phyloP scores from a whole-genome alignment of 2,113 vertebrate species.

The Takifugu flavidus region DNA sequence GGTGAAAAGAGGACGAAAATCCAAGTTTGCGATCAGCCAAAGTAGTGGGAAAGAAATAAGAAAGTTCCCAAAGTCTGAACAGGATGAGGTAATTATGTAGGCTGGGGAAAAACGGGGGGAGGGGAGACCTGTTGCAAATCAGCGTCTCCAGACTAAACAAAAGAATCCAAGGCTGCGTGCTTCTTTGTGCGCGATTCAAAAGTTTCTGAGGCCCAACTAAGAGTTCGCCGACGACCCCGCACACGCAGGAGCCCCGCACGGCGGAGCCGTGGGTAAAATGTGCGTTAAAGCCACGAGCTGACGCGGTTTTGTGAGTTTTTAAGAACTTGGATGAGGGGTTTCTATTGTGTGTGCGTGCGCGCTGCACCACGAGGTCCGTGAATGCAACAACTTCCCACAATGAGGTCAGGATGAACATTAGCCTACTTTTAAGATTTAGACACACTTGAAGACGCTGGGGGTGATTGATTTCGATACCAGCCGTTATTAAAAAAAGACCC shows the following conservation, averaged over 20 bases:
- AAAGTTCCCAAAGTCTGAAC: slow-evolving; percentile 57
- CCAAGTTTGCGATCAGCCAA: slow-evolving; percentile 9
- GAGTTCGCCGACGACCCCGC: neutral
- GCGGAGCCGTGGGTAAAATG: neutral
- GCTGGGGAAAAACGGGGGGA: slow-evolving; percentile 57
- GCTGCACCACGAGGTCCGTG: slow-evolving; percentile 76
- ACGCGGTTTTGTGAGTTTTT: slow-evolving; percentile 21
- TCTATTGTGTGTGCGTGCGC: slow-evolving; percentile 67
- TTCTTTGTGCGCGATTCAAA: slow-evolving; percentile 59
- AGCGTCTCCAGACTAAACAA: slow-evolving; percentile 81
- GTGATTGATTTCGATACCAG: no score
- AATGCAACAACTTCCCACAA: slow-evolving; percentile 69
- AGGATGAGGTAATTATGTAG: slow-evolving; percentile 73
- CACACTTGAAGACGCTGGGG: neutral
- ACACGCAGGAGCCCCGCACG: neutral
- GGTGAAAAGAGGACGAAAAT: neutral
- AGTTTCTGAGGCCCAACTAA: slow-evolving; percentile 47
- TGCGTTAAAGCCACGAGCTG: neutral
- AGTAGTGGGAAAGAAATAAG: slow-evolving; percentile 45
- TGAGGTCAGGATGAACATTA: slow-evolving; percentile 66
- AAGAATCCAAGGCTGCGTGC: slow-evolving; percentile 70
- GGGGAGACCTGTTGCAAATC: slow-evolving; percentile 81
- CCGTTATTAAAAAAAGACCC: no score
- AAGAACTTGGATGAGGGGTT: slow-evolving; percentile 46
- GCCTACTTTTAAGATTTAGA: slow-evolving; percentile 30